These are phyloP conservation scores for Drosophila chauvacae DNA, from an alignment of 1,140 invertebrate genomes.

Conservation along the genomic window DNA sequence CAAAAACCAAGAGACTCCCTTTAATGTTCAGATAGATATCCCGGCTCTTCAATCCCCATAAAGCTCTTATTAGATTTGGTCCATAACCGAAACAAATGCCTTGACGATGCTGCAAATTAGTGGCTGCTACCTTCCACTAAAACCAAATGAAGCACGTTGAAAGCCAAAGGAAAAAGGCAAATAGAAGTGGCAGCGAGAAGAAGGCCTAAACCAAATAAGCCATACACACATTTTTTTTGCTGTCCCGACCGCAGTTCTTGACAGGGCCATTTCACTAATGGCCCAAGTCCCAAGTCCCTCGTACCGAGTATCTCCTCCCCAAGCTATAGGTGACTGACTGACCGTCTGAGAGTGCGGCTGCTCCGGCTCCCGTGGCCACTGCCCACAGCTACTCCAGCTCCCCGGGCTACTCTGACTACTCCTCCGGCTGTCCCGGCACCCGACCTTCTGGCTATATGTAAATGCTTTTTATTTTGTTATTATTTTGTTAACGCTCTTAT, in stretches of 20 bases:
- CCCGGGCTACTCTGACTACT: not conserved
- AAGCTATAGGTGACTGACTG: constrained; percentile 38
- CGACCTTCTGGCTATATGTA: constrained; percentile 64
- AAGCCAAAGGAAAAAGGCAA: constrained; percentile 3
- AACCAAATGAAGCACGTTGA: constrained; percentile 35
- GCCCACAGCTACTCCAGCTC: constrained; percentile 1
- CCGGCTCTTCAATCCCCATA: constrained; percentile 13
- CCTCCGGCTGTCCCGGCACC: constrained; percentile 3
- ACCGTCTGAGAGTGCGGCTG: constrained; percentile 1
- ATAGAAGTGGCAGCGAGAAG: constrained; percentile 22
- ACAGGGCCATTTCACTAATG: constrained; percentile 71
- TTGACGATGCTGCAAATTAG: constrained; percentile 49
- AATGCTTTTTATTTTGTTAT: constrained; percentile 80
- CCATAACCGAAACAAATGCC: constrained; percentile 49
- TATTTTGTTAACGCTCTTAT: constrained; percentile 78
- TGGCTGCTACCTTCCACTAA: constrained; percentile 35
- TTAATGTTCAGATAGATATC: constrained; percentile 23
- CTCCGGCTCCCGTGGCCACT: not conserved
- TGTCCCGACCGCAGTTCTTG: constrained; percentile 45
- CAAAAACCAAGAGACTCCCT: not conserved
- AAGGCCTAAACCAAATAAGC: constrained; percentile 67
- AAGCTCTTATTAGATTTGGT: constrained; percentile 38
- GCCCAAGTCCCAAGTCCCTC: constrained; percentile 14
- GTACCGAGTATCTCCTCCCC: not conserved
- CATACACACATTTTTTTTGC: constrained; percentile 58